phyloP scores from a whole-genome alignment of 2,888 invertebrate genomes.

The Eupithecia tripunctaria region DNA sequence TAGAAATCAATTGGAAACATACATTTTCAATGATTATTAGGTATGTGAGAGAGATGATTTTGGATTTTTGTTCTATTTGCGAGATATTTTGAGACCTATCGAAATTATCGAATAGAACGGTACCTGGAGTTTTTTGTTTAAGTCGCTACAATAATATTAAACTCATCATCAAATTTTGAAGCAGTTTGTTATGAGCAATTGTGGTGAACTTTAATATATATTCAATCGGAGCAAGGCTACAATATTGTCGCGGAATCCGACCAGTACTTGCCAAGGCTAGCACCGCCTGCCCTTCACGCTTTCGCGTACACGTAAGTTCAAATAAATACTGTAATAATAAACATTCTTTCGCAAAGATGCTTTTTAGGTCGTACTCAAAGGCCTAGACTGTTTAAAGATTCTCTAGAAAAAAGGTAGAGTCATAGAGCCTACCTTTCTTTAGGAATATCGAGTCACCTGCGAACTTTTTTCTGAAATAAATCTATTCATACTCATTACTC shows the following conservation, averaged over 20 bases:
- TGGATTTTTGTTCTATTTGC: neutral
- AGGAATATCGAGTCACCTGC: too few species aligned
- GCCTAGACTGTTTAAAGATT: neutral
- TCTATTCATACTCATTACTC: too few species aligned
- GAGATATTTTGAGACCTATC: neutral
- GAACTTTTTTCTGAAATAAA: too few species aligned
- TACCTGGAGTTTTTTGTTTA: neutral
- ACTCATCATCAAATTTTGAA: neutral
- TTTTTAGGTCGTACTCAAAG: neutral
- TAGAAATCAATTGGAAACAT: neutral
- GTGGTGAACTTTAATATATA: conserved; percentile 24
- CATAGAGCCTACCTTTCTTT: neutral
- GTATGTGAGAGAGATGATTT: neutral
- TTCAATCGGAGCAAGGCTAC: conserved; percentile 38
- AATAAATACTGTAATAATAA: neutral
- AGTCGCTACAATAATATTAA: neutral
- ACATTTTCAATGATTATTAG: neutral
- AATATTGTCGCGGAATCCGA: conserved; percentile 41
- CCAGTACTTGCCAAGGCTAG: conserved; percentile 47
- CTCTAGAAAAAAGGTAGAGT: neutral
- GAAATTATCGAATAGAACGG: neutral
- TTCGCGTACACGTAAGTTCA: conserved; percentile 54
- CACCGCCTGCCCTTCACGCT: conserved; percentile 70
- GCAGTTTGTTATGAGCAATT: neutral
- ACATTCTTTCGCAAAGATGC: neutral